phyloP scores from a whole-genome alignment of 1,140 invertebrate genomes.

The Melipona quadrifasciata region DNA sequence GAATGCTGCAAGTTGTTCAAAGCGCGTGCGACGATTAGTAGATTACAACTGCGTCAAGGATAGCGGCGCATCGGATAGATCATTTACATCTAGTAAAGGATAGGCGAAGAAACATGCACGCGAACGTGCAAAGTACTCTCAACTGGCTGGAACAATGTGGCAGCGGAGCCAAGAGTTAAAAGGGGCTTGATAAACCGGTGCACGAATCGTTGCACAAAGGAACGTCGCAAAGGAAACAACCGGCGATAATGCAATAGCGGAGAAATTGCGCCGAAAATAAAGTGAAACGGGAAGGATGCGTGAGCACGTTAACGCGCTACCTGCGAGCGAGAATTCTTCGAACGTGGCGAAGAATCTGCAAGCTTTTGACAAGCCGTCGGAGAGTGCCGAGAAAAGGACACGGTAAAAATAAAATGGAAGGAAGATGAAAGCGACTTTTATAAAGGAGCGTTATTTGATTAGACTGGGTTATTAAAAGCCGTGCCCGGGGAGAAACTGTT shows the following conservation, averaged over 20 bases:
- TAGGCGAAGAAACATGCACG: slow-evolving; percentile 3
- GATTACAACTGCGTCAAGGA: no score
- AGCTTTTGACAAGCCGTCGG: not conserved
- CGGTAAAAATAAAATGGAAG: not conserved
- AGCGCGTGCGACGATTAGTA: not conserved
- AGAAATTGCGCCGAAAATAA: slow-evolving; percentile 3
- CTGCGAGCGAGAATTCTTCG: not conserved
- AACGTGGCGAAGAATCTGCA: not conserved
- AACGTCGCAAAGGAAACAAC: not conserved
- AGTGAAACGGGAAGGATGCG: not conserved
- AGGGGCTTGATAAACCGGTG: slow-evolving; percentile 38
- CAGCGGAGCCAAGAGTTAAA: slow-evolving; percentile 8
- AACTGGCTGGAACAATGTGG: not conserved
- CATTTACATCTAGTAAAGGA: not conserved
- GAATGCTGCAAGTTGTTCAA: not conserved
- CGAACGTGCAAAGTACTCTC: slow-evolving; percentile 4
- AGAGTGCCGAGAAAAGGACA: not conserved
- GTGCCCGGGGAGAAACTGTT: not conserved
- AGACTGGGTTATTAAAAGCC: not conserved
- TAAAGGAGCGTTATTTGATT: not conserved
- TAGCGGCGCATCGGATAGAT: no score
- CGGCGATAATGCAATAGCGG: not conserved
- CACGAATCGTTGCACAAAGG: slow-evolving; percentile 23
- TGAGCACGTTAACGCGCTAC: not conserved
- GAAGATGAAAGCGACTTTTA: not conserved